Conservation (phyloP, 2,113 vertebrate genomes). For the Apeltes quadracus region DNA sequence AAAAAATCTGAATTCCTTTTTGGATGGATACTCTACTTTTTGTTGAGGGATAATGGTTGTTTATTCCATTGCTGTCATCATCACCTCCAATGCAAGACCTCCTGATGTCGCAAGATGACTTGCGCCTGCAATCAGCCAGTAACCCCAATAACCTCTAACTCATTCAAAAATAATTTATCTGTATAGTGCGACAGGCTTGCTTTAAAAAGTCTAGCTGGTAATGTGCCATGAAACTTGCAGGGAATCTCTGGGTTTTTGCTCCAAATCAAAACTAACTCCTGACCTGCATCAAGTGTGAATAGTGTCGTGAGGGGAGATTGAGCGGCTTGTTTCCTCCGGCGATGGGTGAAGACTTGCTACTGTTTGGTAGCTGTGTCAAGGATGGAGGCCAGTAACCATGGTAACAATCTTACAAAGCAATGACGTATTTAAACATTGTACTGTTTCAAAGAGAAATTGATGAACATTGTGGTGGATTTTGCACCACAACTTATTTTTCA, state of each 20-base stretch:
- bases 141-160: slow-evolving; percentile 9
- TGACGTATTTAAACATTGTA: neutral
- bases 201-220: neutral
- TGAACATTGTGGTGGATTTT: neutral
- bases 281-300: slow-evolving; percentile 6
- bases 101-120: slow-evolving; percentile 8
- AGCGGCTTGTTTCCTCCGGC: neutral
- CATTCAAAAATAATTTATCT: slow-evolving; percentile 12
- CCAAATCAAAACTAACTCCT: slow-evolving; percentile 12
- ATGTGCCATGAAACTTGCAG: neutral
- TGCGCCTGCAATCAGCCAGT: slow-evolving; percentile 2
- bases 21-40: slow-evolving; percentile 11
- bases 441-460: neutral
- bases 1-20: slow-evolving; percentile 31
- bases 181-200: neutral
- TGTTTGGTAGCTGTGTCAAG: slow-evolving; percentile 1
- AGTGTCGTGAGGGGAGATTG: slow-evolving; percentile 12
- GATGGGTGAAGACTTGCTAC: neutral
- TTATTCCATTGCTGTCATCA: slow-evolving; percentile 1
- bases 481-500: neutral
- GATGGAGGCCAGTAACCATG: slow-evolving; percentile 2
- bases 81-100: slow-evolving; percentile 14
- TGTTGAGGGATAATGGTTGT: neutral
- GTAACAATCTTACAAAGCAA: slow-evolving; percentile 12
- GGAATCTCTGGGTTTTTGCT: slow-evolving; percentile 4